These are phyloP conservation scores for Dermochelys coriacea DNA, from an alignment of 2,797 vertebrate species.

Conservation along the genomic window DNA sequence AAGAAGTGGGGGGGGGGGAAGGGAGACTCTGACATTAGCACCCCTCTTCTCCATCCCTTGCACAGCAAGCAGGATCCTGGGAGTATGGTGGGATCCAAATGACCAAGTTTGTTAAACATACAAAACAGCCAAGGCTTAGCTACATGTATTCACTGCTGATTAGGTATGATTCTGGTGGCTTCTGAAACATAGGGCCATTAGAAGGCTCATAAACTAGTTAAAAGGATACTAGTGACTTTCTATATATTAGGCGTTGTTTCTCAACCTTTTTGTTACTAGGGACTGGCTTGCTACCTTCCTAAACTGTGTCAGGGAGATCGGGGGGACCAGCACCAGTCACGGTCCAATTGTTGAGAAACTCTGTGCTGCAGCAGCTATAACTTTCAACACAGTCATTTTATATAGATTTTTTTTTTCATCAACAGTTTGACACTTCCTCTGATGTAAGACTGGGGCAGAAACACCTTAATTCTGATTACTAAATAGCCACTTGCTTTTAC, in stretches of 20 bases:
- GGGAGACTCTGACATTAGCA: too few species aligned
- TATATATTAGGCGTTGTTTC: neutral
- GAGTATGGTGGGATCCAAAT: neutral
- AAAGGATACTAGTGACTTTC: neutral
- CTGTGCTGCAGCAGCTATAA: neutral
- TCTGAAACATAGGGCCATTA: neutral
- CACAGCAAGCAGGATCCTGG: too few species aligned
- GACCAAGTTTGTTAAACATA: neutral
- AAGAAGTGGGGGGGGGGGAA: too few species aligned
- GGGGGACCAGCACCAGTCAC: neutral
- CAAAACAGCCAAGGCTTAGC: neutral
- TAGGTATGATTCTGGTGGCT: neutral
- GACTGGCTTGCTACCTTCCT: neutral
- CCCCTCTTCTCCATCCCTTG: too few species aligned
- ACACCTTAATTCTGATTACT: neutral
- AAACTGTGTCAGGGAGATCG: neutral
- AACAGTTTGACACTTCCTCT: neutral
- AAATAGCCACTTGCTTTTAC: constrained; percentile 44
- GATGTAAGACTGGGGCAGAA: neutral
- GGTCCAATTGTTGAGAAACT: neutral
- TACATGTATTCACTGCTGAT: neutral
- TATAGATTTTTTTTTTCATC: neutral
- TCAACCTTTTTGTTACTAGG: neutral
- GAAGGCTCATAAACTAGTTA: neutral
- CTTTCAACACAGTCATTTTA: neutral